Conservation (phyloP, 2,113 vertebrate species). For the Myrmecobius fasciatus region DNA sequence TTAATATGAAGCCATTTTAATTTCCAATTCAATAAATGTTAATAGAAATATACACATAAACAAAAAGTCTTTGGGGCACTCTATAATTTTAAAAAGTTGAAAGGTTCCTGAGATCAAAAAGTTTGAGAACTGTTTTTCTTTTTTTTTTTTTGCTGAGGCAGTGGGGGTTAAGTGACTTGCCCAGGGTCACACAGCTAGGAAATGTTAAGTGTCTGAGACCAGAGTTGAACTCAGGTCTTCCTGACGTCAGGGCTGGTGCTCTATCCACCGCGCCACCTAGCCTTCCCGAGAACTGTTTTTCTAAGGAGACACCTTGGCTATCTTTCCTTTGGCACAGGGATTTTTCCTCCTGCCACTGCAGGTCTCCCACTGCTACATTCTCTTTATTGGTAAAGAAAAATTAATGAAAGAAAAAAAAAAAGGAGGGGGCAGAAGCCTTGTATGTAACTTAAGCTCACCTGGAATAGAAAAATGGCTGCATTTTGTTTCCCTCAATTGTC, state of each 20-base stretch:
- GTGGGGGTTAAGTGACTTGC: too few relatives aligned
- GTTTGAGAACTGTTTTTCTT: neutral
- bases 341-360: neutral
- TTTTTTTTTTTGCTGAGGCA: too few relatives aligned
- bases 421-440: neutral
- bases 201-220: too few relatives aligned
- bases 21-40: neutral
- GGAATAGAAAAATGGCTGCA: neutral
- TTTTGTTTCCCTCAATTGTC: constrained; percentile 27
- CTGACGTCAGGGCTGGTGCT: too few relatives aligned
- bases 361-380: neutral
- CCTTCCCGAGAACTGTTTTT: neutral
- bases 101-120: neutral
- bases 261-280: too few relatives aligned
- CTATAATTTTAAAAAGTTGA: neutral
- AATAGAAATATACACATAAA: neutral
- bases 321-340: neutral
- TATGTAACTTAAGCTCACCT: neutral
- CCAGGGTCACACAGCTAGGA: too few relatives aligned
- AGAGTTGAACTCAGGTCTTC: too few relatives aligned
- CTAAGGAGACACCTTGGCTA: neutral
- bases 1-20: neutral
- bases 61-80: neutral
- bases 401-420: neutral
- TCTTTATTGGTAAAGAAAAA: constrained; percentile 14